phyloP scores from a whole-genome alignment of 2,797 vertebrate genomes.

The Ptychadena robeensis region DNA sequence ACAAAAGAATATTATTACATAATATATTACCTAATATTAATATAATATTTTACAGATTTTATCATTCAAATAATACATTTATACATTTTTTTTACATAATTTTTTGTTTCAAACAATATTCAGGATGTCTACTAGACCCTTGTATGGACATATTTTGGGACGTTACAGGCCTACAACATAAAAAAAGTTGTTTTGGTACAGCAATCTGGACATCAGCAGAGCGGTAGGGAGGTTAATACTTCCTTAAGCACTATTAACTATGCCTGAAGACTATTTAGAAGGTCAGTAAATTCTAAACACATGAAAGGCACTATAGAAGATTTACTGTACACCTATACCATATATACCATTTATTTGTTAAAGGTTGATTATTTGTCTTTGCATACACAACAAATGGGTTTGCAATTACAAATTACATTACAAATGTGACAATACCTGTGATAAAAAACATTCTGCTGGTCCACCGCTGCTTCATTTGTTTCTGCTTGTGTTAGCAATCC shows the following conservation, averaged over 20 bases:
- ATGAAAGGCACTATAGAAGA: not conserved
- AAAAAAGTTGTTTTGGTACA: no score
- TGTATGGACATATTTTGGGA: no score
- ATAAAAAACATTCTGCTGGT: not conserved
- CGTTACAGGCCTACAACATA: no score
- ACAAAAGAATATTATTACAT: no score
- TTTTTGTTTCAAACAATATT: no score
- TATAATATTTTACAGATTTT: no score
- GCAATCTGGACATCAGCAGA: no score
- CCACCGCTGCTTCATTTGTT: conserved; percentile 27
- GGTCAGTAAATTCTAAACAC: not conserved
- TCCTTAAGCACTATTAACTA: not conserved
- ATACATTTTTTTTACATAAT: no score
- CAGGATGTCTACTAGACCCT: no score
- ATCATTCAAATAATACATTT: no score
- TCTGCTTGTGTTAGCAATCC: conserved; percentile 16
- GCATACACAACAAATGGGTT: not conserved
- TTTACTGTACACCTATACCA: not conserved
- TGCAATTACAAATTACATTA: not conserved
- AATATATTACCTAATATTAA: no score
- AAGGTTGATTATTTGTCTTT: not conserved
- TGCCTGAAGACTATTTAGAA: not conserved
- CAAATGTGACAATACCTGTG: not conserved
- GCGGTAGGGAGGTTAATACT: no score
- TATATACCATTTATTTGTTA: not conserved